Conservation (phyloP, 2,888 invertebrate species). For the Nemotelus pantherinus region DNA sequence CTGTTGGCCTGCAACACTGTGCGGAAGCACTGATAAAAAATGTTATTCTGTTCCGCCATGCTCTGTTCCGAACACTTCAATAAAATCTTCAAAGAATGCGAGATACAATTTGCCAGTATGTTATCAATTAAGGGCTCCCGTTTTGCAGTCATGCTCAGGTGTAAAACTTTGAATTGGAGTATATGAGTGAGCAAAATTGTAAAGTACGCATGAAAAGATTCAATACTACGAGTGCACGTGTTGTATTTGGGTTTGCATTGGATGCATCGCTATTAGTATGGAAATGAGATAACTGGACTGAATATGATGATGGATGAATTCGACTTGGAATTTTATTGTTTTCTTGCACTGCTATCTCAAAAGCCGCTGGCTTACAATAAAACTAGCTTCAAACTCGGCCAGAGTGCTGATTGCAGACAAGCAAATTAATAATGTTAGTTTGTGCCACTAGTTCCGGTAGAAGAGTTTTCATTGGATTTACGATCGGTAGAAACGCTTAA, state of each 20-base stretch:
- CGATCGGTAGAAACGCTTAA: background rate
- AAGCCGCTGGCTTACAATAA: background rate
- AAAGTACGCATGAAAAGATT: too few relatives aligned
- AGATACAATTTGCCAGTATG: constrained; percentile 8
- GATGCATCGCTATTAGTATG: constrained; percentile 20
- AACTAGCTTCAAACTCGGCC: constrained; percentile 10
- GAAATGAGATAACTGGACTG: constrained; percentile 36
- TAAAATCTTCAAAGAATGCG: constrained; percentile 12
- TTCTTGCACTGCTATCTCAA: too few relatives aligned
- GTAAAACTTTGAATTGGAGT: background rate
- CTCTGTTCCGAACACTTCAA: too few relatives aligned
- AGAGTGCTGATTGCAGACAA: background rate
- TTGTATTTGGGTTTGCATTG: background rate
- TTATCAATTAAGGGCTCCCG: constrained; percentile 16
- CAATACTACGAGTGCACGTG: background rate
- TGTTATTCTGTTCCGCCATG: too few relatives aligned
- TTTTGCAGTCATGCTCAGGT: background rate
- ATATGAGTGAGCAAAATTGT: too few relatives aligned
- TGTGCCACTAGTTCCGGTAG: constrained; percentile 28
- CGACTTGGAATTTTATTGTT: background rate
- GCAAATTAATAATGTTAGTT: constrained; percentile 4
- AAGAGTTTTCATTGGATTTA: constrained; percentile 5
- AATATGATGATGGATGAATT: constrained; percentile 18
- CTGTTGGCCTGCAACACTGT: background rate
- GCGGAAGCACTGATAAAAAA: background rate